Percentiles rank a stretch among this genome's conserved stretches.
These are phyloP conservation scores for Homarus americanus DNA, from an alignment of 1,140 invertebrate species.

Conservation along the genomic window DNA sequence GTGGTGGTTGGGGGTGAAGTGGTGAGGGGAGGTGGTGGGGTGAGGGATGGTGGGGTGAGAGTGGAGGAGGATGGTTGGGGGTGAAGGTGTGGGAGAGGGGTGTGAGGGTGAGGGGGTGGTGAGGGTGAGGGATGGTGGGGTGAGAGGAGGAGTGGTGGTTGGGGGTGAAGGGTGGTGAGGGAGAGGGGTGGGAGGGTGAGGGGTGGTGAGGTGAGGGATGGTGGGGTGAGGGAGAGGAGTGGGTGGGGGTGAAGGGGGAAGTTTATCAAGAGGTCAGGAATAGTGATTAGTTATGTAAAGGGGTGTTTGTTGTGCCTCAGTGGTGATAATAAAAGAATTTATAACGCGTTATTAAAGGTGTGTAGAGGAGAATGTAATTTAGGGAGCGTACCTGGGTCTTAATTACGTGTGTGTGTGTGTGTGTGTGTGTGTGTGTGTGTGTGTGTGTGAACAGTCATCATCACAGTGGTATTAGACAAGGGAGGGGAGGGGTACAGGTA, in stretches of 20 bases:
- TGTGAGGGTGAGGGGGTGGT: neutral
- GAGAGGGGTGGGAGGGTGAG: neutral
- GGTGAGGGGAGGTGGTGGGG: neutral
- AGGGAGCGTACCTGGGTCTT: too few relatives aligned
- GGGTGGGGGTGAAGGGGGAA: neutral
- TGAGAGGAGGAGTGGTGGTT: neutral
- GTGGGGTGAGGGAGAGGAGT: neutral
- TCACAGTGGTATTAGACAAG: too few relatives aligned
- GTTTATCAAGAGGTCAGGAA: too few relatives aligned
- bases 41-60: neutral
- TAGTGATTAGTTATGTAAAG: too few relatives aligned
- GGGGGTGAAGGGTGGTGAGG: neutral
- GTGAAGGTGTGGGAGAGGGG: neutral
- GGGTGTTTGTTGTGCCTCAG: too few relatives aligned
- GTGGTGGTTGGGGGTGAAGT: too few relatives aligned
- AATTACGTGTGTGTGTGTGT: neutral
- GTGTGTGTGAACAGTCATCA: neutral
- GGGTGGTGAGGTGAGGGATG: neutral
- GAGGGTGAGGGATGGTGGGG: neutral
- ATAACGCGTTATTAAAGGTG: too few relatives aligned
- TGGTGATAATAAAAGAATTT: too few relatives aligned
- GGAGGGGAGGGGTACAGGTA: too few relatives aligned
- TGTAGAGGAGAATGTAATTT: too few relatives aligned
- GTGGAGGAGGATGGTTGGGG: too few relatives aligned
- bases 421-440: slow-evolving; percentile 36